Percentiles rank a stretch among this genome's conserved stretches.
These are phyloP conservation scores for Eleginops maclovinus DNA, from an alignment of 2,113 vertebrate species.

Conservation along the genomic window DNA sequence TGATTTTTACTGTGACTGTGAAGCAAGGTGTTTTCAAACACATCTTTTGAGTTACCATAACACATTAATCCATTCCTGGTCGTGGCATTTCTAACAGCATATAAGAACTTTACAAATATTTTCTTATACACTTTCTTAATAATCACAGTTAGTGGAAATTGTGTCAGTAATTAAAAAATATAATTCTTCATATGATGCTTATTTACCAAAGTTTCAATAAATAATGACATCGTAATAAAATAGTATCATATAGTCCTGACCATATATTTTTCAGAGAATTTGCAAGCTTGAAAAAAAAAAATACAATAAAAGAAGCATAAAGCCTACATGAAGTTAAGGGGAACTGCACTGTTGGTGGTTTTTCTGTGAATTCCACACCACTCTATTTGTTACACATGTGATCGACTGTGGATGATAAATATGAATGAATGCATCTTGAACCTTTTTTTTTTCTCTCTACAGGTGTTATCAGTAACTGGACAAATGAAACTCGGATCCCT, in stretches of 20 bases:
- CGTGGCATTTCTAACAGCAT: not conserved
- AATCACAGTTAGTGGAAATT: too few species aligned
- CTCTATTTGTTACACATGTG: not conserved
- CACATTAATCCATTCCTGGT: not conserved
- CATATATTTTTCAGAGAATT: not conserved
- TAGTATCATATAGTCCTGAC: not conserved
- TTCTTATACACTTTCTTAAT: too few species aligned
- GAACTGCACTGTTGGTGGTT: not conserved
- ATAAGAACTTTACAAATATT: not conserved
- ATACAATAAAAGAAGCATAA: not conserved
- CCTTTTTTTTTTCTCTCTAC: conserved; percentile 25
- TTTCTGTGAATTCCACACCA: not conserved
- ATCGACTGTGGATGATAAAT: not conserved
- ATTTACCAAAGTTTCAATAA: not conserved
- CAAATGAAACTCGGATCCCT: conserved; percentile 90
- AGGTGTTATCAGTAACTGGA: conserved; percentile 99
- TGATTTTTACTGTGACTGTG: conserved; percentile 41
- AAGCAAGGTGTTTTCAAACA: conserved; percentile 40
- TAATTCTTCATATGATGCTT: not conserved
- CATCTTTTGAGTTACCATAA: not conserved
- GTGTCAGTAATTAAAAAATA: not conserved
- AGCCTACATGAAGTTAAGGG: too few species aligned
- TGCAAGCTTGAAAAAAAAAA: not conserved
- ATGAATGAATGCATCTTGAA: not conserved
- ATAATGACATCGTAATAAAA: not conserved